Conservation (phyloP, 2,888 invertebrate species). For the Clanis bilineata region DNA sequence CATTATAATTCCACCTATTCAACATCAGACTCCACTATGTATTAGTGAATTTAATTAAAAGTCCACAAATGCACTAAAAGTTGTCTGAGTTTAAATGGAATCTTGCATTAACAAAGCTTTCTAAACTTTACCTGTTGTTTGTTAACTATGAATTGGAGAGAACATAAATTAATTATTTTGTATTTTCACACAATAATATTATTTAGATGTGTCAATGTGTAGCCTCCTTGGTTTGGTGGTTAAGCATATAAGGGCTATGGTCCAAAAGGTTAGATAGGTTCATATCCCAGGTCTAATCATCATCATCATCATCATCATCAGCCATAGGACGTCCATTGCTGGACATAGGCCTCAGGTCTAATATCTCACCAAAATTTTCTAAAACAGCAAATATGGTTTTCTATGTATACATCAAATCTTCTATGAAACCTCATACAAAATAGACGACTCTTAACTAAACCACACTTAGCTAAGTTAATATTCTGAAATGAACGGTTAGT, state of each 20-base stretch:
- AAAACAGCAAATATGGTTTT: too few relatives aligned
- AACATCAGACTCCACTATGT: background rate
- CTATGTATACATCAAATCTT: too few relatives aligned
- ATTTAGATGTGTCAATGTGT: too few relatives aligned
- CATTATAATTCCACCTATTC: background rate
- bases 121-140: background rate
- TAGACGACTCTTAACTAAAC: background rate
- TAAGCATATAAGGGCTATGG: background rate
- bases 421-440: background rate
- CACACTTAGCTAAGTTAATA: background rate
- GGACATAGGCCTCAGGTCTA: too few relatives aligned
- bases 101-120: background rate
- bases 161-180: background rate
- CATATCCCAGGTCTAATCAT: too few relatives aligned
- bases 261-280: too few relatives aligned
- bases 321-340: too few relatives aligned
- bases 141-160: background rate
- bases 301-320: too few relatives aligned
- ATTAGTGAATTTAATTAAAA: conserved; percentile 16
- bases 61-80: conserved; percentile 15
- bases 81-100: conserved; percentile 12
- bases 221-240: too few relatives aligned
- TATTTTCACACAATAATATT: background rate
- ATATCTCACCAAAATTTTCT: too few relatives aligned
- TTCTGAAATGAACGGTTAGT: background rate